Evolutionary conservation across 2,888 invertebrate species (phyloP), one percentile per base, ranked within the genome.

Genomic region (Drosophila paranaensis): DNA sequence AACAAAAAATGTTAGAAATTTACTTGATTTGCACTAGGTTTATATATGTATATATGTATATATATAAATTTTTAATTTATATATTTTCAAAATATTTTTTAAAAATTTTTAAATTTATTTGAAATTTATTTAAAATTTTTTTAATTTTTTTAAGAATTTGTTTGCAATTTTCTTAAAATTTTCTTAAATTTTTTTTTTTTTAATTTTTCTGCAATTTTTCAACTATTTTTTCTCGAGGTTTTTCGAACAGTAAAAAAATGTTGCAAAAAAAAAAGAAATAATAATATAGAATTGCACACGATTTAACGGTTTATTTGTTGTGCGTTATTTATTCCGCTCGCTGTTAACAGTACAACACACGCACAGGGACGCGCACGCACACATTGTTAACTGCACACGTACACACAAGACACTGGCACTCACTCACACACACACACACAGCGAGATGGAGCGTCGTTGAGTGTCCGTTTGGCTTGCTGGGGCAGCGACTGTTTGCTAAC

Each of bases 401-500:
- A 45, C 35, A 13, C 51, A 16, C 35, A 51, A 13, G 35, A 16
- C 35, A 51, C 51, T 6, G 11, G 6, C 27, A 48, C 14, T 33
- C 30, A 20, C 20, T 20, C 27, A 37, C 13, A 20, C 46, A n/a
- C 35, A 62, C 35, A 39, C 33, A n/a, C 48, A 30, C 30, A 54
- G 40, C 48, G 48, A 11, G 48, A 48, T 48, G 2, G 37, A 9
- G 35, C 20, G 53, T 11, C 27, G 27, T 11, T n/a, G 54, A 54
- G 70, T 56, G 70, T 75, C 65, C 65, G 66, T 55, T 66, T 20
- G 30, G 45, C 40, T 45, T 35, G 55, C 57, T 74, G 42, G 65
- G 55, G 58, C 67, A 63, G 75, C 88, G 92, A 91, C 92, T 92
- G 92, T 88, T 91, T 92, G 90, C 92, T 90, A 86, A 91, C 91